Evolutionary conservation across 2,888 invertebrate genomes (phyloP).

Genomic region (Folsomia candida): DNA sequence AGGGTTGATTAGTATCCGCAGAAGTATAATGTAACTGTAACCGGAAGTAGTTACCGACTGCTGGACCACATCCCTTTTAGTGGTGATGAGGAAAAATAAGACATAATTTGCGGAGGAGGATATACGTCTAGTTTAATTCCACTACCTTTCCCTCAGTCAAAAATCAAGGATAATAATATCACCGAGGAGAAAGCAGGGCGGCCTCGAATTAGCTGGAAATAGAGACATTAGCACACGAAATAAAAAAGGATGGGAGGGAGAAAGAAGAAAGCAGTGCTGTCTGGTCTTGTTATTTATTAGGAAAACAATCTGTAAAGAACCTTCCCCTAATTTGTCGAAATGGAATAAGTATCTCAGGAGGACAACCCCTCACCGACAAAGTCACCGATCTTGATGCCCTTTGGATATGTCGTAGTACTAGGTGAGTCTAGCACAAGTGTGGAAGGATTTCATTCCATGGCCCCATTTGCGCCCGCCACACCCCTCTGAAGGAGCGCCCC

Average conservation of each 20-base stretch:
- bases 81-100: no score
- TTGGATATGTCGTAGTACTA: no score
- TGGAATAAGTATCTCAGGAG: background rate
- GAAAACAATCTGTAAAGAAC: background rate
- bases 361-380: no score
- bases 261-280: background rate
- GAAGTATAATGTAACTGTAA: background rate
- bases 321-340: background rate
- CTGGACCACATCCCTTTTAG: no score
- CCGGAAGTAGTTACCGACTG: background rate
- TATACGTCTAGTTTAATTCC: no score
- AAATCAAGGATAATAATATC: background rate
- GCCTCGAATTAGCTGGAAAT: background rate
- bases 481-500: no score
- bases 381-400: no score
- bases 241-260: background rate
- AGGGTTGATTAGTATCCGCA: no score
- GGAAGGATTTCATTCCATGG: no score
- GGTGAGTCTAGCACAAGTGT: no score
- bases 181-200: background rate
- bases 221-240: background rate
- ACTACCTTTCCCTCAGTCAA: background rate
- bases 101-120: no score
- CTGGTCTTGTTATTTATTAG: background rate
- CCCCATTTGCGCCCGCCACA: no score